Evolutionary conservation across 1,140 invertebrate genomes (phyloP), one percentile per base, ranked within the genome.

Genomic region (Battus philenor): DNA sequence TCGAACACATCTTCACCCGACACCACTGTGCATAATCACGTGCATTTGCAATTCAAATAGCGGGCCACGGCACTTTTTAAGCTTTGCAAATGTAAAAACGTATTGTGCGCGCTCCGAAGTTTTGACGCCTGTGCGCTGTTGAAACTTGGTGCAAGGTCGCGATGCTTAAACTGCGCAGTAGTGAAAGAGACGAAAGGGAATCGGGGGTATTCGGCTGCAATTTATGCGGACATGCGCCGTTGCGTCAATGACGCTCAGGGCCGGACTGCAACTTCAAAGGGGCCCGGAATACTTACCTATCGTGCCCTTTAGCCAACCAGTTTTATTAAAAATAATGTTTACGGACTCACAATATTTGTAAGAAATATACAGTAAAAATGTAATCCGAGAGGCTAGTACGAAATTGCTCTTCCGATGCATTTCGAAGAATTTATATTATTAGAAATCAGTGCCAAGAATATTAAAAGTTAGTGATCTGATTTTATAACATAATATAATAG

Each of bases 221-320:
- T 73, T 78, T 77, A 80, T 80, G 73, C 77, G 74, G 67, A 62
- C 77, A 83, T 79, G 76, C 76, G 74, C 74, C 50, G 74, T 80
- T 73, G 72, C 65, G 64, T 55, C 67, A 66, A 79, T 81, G 75
- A 81, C 80, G 77, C 80, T 73, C 72, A 24, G 15, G 8, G 10
- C 34, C 10, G 2, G 4, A 13, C 34, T 13, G 12, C 34, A n/a
- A n/a, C 17, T 8, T 13, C 20, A 22, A 24, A 18, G 17, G 16
- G 8, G 20, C 10, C 9, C 10, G 1, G 22, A 2, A 5, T 24
- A 8, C 6, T 1, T 24, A 24, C 1, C 1, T n/a, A 24, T 1
- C 9, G 22, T 24, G 9, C n/a, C n/a, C n/a, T n/a, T n/a, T n/a
- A n/a, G n/a, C n/a, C n/a, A n/a, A n/a, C n/a, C n/a, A n/a, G n/a